Conservation (phyloP, 2,113 vertebrate genomes). For the Glaucomys volans region DNA sequence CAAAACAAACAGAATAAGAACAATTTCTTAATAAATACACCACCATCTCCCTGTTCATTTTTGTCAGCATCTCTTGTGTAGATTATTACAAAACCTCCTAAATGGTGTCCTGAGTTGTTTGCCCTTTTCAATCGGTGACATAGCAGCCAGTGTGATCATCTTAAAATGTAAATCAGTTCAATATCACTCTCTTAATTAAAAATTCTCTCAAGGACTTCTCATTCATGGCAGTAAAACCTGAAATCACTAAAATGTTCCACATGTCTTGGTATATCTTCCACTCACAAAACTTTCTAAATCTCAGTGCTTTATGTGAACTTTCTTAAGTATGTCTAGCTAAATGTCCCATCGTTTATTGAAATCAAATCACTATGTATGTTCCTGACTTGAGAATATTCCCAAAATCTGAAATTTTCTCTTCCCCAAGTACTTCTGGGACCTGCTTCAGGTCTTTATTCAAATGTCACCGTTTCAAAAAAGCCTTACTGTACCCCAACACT, state of each 20-base stretch:
- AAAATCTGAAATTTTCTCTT: not conserved
- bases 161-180: not conserved
- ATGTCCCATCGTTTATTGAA: not conserved
- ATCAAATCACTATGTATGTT: not conserved
- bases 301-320: not conserved
- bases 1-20: not conserved
- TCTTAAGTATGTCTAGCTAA: not conserved
- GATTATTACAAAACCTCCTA: not conserved
- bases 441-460: not conserved
- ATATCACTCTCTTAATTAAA: not conserved
- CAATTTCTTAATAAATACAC: not conserved
- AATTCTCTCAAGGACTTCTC: not conserved
- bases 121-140: not conserved
- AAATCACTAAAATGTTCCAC: not conserved
- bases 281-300: not conserved
- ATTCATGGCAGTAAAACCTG: not conserved
- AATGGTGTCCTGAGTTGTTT: not conserved
- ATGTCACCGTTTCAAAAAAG: not conserved
- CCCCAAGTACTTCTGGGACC: not conserved
- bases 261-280: not conserved
- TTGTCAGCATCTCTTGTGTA: not conserved
- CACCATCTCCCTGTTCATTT: not conserved
- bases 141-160: not conserved
- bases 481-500: not conserved
- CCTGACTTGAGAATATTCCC: not conserved